Evolutionary conservation across 2,113 vertebrate genomes (phyloP).

Genomic region (Podarcis raffonei): DNA sequence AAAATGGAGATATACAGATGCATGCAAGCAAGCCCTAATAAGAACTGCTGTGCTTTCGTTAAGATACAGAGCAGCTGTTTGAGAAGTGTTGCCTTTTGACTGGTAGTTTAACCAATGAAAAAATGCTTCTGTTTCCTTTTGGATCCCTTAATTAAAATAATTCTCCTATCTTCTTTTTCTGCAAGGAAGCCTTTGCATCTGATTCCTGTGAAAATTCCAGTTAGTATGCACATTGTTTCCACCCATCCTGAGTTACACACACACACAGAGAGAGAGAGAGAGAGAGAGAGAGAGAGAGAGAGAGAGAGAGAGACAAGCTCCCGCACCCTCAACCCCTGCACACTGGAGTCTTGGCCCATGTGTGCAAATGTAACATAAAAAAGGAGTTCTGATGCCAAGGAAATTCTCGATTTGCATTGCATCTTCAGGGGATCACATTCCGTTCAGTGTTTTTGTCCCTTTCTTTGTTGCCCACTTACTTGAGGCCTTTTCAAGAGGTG

Average conservation of each 20-base stretch:
- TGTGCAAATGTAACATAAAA: background rate
- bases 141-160: slow-evolving; percentile 44
- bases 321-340: background rate
- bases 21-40: slow-evolving; percentile 63
- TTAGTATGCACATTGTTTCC: slow-evolving; percentile 50
- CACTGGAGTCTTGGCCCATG: background rate
- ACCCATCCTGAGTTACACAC: background rate
- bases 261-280: too few relatives aligned
- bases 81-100: slow-evolving; percentile 34
- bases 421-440: slow-evolving; percentile 10
- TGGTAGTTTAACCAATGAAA: slow-evolving; percentile 48
- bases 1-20: slow-evolving; percentile 33
- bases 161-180: background rate
- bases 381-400: background rate
- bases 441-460: background rate
- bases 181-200: slow-evolving; percentile 27
- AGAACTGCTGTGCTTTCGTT: slow-evolving; percentile 65
- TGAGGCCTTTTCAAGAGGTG: slow-evolving; percentile 17
- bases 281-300: too few relatives aligned
- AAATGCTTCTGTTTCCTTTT: slow-evolving; percentile 58
- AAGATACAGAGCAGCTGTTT: slow-evolving; percentile 72
- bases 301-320: too few relatives aligned
- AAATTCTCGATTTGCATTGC: slow-evolving; percentile 19
- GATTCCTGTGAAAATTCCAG: slow-evolving; percentile 13
- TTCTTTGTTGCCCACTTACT: slow-evolving; percentile 33